Evolutionary conservation across 1,140 invertebrate genomes (phyloP).

Genomic region (Latrodectus geometricus): DNA sequence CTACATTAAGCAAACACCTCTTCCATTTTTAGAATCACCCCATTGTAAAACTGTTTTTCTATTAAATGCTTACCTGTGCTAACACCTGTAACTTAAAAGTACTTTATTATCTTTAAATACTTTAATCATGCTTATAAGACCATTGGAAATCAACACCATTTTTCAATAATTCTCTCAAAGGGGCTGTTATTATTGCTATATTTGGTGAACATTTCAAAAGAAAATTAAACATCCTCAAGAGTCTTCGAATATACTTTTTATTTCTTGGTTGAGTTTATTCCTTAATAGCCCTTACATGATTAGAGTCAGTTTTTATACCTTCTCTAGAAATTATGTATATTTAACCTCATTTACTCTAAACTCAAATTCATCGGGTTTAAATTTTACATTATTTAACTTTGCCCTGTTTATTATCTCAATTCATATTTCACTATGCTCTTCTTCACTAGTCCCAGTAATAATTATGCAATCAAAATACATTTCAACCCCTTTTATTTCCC

Average conservation of each 20-base stretch:
- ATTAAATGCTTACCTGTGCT: slow-evolving; percentile 8
- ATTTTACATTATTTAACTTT: too few species aligned
- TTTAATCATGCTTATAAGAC: slow-evolving; percentile 24
- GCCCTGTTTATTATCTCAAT: too few species aligned
- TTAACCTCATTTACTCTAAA: slow-evolving; percentile 43
- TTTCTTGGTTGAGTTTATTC: slow-evolving; percentile 32
- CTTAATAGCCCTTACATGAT: slow-evolving; percentile 48
- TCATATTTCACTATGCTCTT: too few species aligned
- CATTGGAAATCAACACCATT: too few species aligned
- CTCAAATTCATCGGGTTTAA: slow-evolving; percentile 54
- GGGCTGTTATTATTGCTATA: too few species aligned
- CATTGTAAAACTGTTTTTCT: slow-evolving; percentile 35
- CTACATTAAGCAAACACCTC: slow-evolving; percentile 30
- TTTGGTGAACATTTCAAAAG: too few species aligned
- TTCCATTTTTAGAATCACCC: slow-evolving; percentile 39
- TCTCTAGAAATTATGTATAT: slow-evolving; percentile 39
- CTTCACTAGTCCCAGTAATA: too few species aligned
- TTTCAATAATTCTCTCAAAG: too few species aligned
- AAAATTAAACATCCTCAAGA: slow-evolving; percentile 50
- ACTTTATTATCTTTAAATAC: too few species aligned
- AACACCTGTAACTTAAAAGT: too few species aligned
- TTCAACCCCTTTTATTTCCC: too few species aligned
- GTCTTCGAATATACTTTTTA: slow-evolving; percentile 20
- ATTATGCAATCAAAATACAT: too few species aligned
- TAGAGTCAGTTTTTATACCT: slow-evolving; percentile 34